A percentile compares a stretch with the other conserved stretches of the same genome.
These are phyloP conservation scores for Zenarchopterus dispar DNA, from an alignment of 2,797 vertebrate genomes.

Conservation along the genomic window DNA sequence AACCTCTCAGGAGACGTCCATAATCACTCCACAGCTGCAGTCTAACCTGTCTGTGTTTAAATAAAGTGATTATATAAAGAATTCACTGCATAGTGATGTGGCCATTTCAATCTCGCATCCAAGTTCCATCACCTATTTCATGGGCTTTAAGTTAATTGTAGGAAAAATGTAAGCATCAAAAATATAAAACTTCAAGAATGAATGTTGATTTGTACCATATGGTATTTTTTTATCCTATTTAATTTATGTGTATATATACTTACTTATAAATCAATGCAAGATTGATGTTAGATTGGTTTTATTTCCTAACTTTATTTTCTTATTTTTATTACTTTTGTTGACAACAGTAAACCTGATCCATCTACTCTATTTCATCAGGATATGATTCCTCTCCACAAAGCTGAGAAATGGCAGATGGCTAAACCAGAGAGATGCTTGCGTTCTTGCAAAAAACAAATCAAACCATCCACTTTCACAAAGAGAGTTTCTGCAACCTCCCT, in stretches of 20 bases:
- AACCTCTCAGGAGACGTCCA: constrained; percentile 35
- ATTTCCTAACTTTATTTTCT: too few species aligned
- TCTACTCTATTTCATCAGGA: constrained; percentile 33
- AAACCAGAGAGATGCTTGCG: background rate
- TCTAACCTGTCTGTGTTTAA: background rate
- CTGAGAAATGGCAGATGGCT: constrained; percentile 39
- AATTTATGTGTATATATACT: too few species aligned
- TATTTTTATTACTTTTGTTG: background rate
- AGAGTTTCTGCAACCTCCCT: constrained; percentile 13
- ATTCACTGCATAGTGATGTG: background rate
- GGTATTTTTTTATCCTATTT: too few species aligned
- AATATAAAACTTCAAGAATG: too few species aligned
- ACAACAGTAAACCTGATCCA: background rate
- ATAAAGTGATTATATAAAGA: background rate
- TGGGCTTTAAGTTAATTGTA: too few species aligned
- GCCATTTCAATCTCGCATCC: background rate
- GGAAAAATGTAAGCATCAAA: too few species aligned
- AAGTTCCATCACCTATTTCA: background rate
- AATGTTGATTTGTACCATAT: too few species aligned
- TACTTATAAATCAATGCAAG: too few species aligned
- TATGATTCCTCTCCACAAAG: constrained; percentile 32
- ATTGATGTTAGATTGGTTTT: too few species aligned
- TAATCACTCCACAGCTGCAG: constrained; percentile 20
- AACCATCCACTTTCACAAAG: constrained; percentile 1
- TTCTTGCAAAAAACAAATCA: constrained; percentile 6